phyloP scores from a whole-genome alignment of 2,797 vertebrate species.

The Anguilla megastoma region DNA sequence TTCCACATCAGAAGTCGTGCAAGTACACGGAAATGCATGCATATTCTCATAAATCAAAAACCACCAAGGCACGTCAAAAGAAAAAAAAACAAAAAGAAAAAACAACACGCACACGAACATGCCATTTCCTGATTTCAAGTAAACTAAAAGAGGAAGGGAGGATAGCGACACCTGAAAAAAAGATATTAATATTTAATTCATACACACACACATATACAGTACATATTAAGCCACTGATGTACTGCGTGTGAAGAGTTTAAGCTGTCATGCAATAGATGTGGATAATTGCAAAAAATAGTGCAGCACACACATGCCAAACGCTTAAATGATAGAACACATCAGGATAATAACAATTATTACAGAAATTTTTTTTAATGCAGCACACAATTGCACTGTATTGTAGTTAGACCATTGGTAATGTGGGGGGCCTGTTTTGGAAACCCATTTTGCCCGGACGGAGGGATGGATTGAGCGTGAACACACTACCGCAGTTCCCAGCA shows the following conservation, averaged over 20 bases:
- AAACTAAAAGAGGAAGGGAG: not conserved
- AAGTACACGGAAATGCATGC: conserved; percentile 5
- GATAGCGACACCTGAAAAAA: not conserved
- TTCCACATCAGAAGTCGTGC: not conserved
- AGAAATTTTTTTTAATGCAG: no score
- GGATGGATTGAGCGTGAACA: not conserved
- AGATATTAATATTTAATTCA: not conserved
- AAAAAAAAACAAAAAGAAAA: not conserved
- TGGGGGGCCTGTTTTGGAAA: not conserved
- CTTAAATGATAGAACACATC: no score
- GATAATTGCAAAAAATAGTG: not conserved
- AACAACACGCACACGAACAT: no score
- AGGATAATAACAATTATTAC: no score
- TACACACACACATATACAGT: not conserved
- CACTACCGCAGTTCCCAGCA: not conserved
- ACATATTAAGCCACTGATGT: no score
- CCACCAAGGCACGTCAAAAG: not conserved
- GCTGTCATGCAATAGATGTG: not conserved
- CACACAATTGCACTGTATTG: not conserved
- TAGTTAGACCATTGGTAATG: not conserved
- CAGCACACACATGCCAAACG: no score
- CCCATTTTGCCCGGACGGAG: not conserved
- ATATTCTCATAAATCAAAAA: not conserved
- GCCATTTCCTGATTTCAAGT: not conserved
- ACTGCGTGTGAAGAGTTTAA: not conserved